Base-by-base conservation (phyloP, 2,797 vertebrate species). In the Chelon labrosus region DNA sequence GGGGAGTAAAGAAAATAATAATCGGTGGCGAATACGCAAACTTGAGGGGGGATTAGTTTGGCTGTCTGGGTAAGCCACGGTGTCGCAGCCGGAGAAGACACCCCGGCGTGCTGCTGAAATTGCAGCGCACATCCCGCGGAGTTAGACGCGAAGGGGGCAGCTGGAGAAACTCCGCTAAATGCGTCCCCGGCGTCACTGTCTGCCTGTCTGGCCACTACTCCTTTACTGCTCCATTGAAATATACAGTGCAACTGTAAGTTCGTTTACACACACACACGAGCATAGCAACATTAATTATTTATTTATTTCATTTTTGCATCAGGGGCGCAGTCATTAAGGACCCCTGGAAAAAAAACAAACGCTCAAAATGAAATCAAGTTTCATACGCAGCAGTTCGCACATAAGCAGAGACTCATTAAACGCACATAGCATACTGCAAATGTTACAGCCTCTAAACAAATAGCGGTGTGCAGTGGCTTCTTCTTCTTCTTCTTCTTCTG, bases 41-140 rank as follows among this genome's bases (percentile, higher is more conserved):
- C 80, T 80, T 88, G 79, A 79, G 37, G 42, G 70, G 82, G 70
- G 82, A 88, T 90, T 83, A 77, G 50, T 19, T 25, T 19, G 31
- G 1, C 39, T 76, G 86, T 76, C 79, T 70, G 85, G n/a, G 62
- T 73, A 46, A 37, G 77, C 50, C 61, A 77, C 74, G 62, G 77
- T 73, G 78, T 74, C 85, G 77, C 73, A 80, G 82, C 69, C 74
- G 38, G 73, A 64, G 82, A 5, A 61, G 91, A 85, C 91, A 63
- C 89, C 89, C 87, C 85, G 60, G 82, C 16, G 92, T 31, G 90
- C 86, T 46, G 77, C 86, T 84, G 75, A 17, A 88, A 89, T 83
- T 58, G 91, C 85, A 62, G 88, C 67, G 86, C 88, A 79, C 56
- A 86, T 75, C 87, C 85, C 88, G 86, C 84, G 65, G 89, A 88